Conservation (phyloP, 1,140 invertebrate genomes). For the Brachystomella parvula region DNA sequence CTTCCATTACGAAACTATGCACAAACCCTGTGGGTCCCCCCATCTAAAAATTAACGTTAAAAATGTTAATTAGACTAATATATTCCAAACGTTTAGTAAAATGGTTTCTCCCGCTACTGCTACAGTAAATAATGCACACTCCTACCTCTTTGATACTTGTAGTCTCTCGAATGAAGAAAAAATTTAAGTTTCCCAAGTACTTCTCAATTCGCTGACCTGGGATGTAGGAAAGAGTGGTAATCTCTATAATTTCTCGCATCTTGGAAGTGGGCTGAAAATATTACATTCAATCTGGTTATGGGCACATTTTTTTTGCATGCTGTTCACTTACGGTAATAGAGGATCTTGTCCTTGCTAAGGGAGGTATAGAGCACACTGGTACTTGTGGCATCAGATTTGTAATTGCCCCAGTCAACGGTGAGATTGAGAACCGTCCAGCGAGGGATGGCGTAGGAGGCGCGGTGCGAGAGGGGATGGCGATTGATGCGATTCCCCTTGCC, state of each 20-base stretch:
- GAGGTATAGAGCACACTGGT: constrained; percentile 1
- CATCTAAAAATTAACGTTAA: constrained; percentile 45
- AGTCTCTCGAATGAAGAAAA: constrained; percentile 91
- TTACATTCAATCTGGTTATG: neutral
- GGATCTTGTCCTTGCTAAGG: constrained; percentile 1
- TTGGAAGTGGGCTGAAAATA: neutral
- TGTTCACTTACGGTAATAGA: neutral
- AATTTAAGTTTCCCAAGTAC: constrained; percentile 87
- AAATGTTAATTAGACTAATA: constrained; percentile 4
- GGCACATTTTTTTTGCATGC: neutral
- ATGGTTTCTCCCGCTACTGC: too few species aligned
- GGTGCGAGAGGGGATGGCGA: constrained; percentile 12
- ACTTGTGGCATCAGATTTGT: neutral
- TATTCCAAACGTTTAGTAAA: neutral
- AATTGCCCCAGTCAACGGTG: neutral
- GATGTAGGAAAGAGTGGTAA: constrained; percentile 73
- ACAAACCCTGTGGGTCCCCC: constrained; percentile 88
- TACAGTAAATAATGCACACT: constrained; percentile 1
- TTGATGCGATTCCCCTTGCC: neutral
- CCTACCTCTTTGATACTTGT: constrained; percentile 78
- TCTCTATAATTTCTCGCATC: constrained; percentile 52
- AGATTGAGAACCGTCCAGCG: neutral
- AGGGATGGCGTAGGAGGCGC: neutral
- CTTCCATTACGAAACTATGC: constrained; percentile 85
- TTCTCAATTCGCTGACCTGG: constrained; percentile 70